These are phyloP conservation scores for Rhea pennata DNA, from an alignment of 2,113 vertebrate genomes.

Conservation along the genomic window DNA sequence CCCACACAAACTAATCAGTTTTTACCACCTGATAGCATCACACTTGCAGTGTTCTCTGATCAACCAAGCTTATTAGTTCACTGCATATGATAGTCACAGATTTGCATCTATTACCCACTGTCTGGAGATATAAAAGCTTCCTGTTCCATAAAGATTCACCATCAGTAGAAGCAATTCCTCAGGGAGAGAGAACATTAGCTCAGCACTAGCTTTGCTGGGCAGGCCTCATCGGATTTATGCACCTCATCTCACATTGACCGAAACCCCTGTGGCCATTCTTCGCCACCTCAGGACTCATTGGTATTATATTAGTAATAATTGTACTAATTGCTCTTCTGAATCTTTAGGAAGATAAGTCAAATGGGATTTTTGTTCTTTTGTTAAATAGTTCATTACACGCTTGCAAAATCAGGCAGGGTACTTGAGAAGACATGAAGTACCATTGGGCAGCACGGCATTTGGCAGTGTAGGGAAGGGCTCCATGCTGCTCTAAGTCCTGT, in stretches of 20 bases:
- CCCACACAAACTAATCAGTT: constrained; percentile 62
- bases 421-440: background rate
- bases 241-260: constrained; percentile 29
- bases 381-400: background rate
- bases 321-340: constrained; percentile 25
- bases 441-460: background rate
- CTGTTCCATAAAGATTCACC: constrained; percentile 37
- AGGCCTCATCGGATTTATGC: constrained; percentile 55
- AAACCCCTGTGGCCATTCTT: constrained; percentile 36
- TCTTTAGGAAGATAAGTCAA: constrained; percentile 15
- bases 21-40: constrained; percentile 44
- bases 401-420: background rate
- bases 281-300: background rate
- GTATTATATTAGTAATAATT: constrained; percentile 38
- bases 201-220: background rate
- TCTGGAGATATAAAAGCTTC: constrained; percentile 56
- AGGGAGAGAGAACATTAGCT: constrained; percentile 26
- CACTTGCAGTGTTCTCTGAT: constrained; percentile 40
- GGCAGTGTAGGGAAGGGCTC: background rate
- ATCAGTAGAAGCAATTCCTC: constrained; percentile 43
- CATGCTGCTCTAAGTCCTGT: background rate
- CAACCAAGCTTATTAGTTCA: constrained; percentile 29
- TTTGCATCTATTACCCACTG: constrained; percentile 58
- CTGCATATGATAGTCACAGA: constrained; percentile 30
- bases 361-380: background rate